phyloP scores from a whole-genome alignment of 2,113 vertebrate species.

The Phylloscopus whistleri region DNA sequence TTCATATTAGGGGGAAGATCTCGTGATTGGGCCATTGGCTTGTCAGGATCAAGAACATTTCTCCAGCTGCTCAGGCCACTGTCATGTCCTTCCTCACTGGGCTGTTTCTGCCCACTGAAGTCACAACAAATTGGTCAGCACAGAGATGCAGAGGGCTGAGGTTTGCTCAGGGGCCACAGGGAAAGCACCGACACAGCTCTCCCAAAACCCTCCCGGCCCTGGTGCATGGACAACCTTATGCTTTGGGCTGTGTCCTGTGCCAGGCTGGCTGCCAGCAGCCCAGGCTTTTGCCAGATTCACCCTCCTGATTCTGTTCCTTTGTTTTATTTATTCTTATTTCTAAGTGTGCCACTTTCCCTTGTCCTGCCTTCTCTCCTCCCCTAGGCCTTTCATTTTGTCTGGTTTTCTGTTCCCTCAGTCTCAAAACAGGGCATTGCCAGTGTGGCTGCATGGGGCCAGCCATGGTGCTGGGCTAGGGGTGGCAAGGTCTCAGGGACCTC shows the following conservation, averaged over 20 bases:
- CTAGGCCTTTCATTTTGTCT: not conserved
- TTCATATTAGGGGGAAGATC: not conserved
- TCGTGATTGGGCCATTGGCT: not conserved
- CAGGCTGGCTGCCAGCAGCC: not conserved
- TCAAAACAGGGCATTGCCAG: not conserved
- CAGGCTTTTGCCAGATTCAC: not conserved
- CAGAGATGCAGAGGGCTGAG: not conserved
- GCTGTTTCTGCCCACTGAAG: not conserved
- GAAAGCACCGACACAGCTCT: not conserved
- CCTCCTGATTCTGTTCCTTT: not conserved
- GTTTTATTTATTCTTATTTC: not conserved
- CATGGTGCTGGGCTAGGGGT: not conserved
- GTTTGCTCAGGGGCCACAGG: rapidly evolving
- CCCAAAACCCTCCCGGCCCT: not conserved
- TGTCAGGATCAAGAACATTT: not conserved
- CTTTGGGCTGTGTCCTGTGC: not conserved
- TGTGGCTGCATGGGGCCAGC: rapidly evolving
- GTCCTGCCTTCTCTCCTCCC: not conserved
- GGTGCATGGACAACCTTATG: rapidly evolving
- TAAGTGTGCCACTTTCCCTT: not conserved
- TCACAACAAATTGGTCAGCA: not conserved
- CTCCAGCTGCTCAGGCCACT: not conserved
- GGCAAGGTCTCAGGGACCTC: not conserved
- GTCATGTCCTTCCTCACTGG: rapidly evolving
- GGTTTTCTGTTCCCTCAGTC: not conserved